Evolutionary conservation across 2,797 vertebrate genomes (phyloP).

Genomic region (Phataginus tricuspis): DNA sequence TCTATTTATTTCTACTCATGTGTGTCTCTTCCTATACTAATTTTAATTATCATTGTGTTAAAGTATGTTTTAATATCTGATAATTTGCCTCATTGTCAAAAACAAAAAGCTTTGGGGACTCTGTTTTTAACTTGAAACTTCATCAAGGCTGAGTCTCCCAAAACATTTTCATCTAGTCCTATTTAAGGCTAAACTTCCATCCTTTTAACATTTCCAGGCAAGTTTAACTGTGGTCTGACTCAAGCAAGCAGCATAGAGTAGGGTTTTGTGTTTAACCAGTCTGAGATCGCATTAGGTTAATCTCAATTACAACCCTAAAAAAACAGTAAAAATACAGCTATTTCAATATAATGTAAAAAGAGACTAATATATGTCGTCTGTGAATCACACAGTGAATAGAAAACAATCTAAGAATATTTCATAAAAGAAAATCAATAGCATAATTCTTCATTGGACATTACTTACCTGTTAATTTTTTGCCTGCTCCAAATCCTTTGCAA

Average conservation of each 20-base stretch:
- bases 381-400: neutral
- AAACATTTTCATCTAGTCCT: neutral
- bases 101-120: neutral
- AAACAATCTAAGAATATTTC: neutral
- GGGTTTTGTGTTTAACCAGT: neutral
- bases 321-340: neutral
- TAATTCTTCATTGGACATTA: neutral
- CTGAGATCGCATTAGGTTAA: neutral
- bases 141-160: neutral
- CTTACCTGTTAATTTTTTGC: slow-evolving; percentile 28
- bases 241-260: neutral
- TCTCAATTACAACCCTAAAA: neutral
- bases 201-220: neutral
- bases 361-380: neutral
- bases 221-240: neutral
- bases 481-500: neutral
- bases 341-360: neutral
- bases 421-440: neutral
- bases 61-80: neutral
- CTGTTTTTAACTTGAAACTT: slow-evolving; percentile 21
- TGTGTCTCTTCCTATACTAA: neutral
- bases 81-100: neutral
- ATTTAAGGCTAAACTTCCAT: neutral
- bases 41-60: neutral
- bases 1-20: neutral